A percentile compares a stretch with the other conserved stretches of the same genome.
Conservation (phyloP, 2,113 vertebrate genomes). For the Leiothrix lutea region DNA sequence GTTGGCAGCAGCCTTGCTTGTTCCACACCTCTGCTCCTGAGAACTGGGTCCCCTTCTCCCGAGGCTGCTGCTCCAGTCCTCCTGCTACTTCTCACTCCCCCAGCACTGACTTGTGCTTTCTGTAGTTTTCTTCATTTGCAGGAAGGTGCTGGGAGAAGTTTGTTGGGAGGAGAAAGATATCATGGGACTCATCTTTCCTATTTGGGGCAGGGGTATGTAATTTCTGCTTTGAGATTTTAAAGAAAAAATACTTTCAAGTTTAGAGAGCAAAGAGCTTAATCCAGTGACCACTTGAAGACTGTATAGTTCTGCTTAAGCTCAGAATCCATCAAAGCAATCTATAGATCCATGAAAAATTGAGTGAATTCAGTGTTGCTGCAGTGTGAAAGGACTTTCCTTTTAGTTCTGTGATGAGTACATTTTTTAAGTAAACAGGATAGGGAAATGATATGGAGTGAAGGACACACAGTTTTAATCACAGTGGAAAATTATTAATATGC, state of each 20-base stretch:
- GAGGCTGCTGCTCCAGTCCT: not conserved
- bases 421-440: slow-evolving; percentile 7
- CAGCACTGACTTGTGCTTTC: not conserved
- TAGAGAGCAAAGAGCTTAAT: not conserved
- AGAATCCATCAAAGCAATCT: not conserved
- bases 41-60: not conserved
- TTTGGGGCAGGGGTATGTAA: not conserved
- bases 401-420: not conserved
- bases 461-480: not conserved
- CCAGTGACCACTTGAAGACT: not conserved
- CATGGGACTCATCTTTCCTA: not conserved
- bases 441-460: not conserved
- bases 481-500: not conserved
- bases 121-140: not conserved
- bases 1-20: not conserved
- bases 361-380: not conserved
- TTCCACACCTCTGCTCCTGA: not conserved
- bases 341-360: not conserved
- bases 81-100: not conserved
- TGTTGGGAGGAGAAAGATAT: not conserved
- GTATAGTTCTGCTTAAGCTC: not conserved
- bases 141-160: not conserved
- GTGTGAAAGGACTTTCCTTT: not conserved
- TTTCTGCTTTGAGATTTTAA: not conserved
- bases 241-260: not conserved